These are phyloP conservation scores for Geotrypetes seraphini DNA, from an alignment of 2,797 vertebrate genomes.

Conservation along the genomic window DNA sequence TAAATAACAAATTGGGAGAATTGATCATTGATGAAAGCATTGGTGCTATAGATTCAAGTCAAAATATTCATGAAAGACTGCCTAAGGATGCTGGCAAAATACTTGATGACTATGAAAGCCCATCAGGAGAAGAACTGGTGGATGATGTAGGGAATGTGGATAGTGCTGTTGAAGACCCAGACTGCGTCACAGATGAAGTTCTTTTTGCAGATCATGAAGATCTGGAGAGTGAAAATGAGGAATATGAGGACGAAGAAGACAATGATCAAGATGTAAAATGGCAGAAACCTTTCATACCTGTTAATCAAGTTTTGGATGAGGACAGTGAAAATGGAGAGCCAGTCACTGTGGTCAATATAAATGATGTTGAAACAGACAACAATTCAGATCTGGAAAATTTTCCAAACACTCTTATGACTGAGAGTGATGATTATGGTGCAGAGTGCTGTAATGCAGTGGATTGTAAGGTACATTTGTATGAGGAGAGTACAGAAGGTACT, in stretches of 20 bases:
- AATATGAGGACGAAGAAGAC: conserved; percentile 26
- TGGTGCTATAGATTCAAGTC: background rate
- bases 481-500: conserved; percentile 33
- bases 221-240: conserved; percentile 37
- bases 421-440: conserved; percentile 36
- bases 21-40: conserved; percentile 6
- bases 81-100: conserved; percentile 9
- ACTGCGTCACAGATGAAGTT: conserved; percentile 60
- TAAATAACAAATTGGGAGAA: conserved; percentile 19
- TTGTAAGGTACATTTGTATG: conserved; percentile 26
- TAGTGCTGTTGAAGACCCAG: conserved; percentile 52
- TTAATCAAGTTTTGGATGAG: conserved; percentile 23
- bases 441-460: conserved; percentile 13
- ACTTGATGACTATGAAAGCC: conserved; percentile 18
- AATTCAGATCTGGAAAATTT: conserved; percentile 58
- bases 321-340: conserved; percentile 46
- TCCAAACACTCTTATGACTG: conserved; percentile 33
- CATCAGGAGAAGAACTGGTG: conserved; percentile 22
- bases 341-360: conserved; percentile 13
- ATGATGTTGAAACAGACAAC: conserved; percentile 26
- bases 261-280: conserved; percentile 3
- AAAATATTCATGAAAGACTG: background rate
- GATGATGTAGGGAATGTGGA: conserved; percentile 11
- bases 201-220: conserved; percentile 52
- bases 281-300: conserved; percentile 5